phyloP scores from a whole-genome alignment of 23 tunicate genomes.

The Trididemnum clinides region DNA sequence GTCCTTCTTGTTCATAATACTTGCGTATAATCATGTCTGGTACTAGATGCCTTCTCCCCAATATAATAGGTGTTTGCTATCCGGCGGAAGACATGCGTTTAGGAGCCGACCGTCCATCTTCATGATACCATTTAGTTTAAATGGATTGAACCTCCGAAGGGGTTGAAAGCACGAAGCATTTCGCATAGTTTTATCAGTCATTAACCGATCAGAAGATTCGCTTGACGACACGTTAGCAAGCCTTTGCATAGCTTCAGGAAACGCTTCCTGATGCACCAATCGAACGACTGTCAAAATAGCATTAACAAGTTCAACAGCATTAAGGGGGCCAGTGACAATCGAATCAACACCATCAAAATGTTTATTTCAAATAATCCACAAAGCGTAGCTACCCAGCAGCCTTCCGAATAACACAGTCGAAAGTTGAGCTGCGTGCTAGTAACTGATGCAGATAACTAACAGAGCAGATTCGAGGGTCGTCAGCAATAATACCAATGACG shows the following conservation, averaged over 20 bases:
- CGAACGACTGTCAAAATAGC: no score
- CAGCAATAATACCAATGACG: no score
- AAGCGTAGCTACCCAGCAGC: neutral
- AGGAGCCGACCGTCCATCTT: slow-evolving; percentile 23
- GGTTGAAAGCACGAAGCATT: neutral
- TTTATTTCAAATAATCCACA: neutral
- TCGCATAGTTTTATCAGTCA: neutral
- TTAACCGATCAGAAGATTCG: no score
- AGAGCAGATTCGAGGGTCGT: no score
- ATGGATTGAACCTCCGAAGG: neutral
- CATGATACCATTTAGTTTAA: slow-evolving; percentile 9
- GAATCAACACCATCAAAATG: no score
- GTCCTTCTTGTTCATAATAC: slow-evolving; percentile 10
- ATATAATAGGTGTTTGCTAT: neutral
- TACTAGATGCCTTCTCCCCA: neutral
- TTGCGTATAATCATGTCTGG: neutral
- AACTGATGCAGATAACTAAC: neutral
- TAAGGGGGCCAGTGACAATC: no score
- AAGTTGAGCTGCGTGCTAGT: neutral
- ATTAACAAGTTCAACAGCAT: no score
- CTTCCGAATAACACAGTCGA: neutral
- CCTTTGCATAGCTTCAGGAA: no score
- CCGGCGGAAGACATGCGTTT: neutral
- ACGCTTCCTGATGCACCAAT: no score
- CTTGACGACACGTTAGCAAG: no score